Evolutionary conservation across 2,797 vertebrate species (phyloP).

Genomic region (Picus viridis): DNA sequence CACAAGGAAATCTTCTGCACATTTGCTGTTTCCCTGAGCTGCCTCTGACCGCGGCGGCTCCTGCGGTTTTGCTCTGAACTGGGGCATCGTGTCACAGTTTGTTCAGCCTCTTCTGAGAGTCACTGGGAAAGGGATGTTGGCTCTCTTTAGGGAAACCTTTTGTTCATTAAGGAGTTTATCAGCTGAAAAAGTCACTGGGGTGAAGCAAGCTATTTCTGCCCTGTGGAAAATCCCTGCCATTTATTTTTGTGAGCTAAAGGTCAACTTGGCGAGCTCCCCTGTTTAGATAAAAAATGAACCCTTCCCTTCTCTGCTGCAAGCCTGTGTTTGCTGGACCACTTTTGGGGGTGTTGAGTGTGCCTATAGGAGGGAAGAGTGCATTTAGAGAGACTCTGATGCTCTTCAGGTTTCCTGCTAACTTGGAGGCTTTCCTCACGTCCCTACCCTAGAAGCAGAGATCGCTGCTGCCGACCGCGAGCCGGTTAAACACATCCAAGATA

Average conservation of each 20-base stretch:
- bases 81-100: rapidly evolving
- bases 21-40: not conserved
- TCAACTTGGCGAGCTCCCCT: not conserved
- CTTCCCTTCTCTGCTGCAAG: not conserved
- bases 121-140: rapidly evolving
- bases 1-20: rapidly evolving
- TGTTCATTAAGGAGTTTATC: not conserved
- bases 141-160: not conserved
- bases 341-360: not conserved
- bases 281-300: not conserved
- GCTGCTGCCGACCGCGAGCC: not conserved
- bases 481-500: not conserved
- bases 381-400: not conserved
- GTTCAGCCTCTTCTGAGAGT: not conserved
- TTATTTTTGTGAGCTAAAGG: not conserved
- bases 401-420: not conserved
- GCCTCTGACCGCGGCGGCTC: not conserved
- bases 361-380: not conserved
- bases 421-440: not conserved
- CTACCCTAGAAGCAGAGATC: rapidly evolving
- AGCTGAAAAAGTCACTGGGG: not conserved
- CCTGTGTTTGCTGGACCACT: not conserved
- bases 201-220: not conserved
- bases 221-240: not conserved
- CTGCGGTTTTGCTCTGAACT: not conserved